Conservation (phyloP, 2,888 invertebrate genomes). For the Stenolophus ochropezus region DNA sequence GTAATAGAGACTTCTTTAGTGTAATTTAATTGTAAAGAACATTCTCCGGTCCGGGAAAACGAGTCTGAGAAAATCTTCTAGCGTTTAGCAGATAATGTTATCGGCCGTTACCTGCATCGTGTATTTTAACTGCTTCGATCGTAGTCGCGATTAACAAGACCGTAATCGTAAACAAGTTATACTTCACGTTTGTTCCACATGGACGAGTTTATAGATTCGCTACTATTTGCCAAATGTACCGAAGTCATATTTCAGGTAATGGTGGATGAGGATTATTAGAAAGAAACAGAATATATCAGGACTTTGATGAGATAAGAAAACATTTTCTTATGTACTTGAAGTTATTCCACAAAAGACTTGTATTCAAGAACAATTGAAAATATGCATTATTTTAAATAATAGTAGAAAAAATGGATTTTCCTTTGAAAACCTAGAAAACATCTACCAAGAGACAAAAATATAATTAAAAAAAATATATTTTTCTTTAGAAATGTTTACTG, state of each 20-base stretch:
- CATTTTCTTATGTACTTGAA: too few species aligned
- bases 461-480: too few species aligned
- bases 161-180: constrained; percentile 38
- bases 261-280: too few species aligned
- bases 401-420: too few species aligned
- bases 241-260: constrained; percentile 20
- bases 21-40: constrained; percentile 2
- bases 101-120: constrained; percentile 18
- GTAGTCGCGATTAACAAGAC: constrained; percentile 33
- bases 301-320: too few species aligned
- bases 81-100: constrained; percentile 1
- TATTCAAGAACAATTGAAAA: too few species aligned
- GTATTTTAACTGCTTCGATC: constrained; percentile 27
- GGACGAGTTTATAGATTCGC: background rate
- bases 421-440: too few species aligned
- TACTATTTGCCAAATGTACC: background rate
- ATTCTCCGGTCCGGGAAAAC: background rate
- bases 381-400: too few species aligned
- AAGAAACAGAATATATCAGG: too few species aligned
- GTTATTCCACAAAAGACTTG: too few species aligned
- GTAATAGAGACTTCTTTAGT: background rate
- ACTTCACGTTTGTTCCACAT: constrained; percentile 12
- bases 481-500: too few species aligned
- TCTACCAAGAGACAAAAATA: too few species aligned
- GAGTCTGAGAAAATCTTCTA: background rate